Conservation (phyloP, 37 sponge, comb jelly and placozoan genomes). For the Ephydatia muelleri region DNA sequence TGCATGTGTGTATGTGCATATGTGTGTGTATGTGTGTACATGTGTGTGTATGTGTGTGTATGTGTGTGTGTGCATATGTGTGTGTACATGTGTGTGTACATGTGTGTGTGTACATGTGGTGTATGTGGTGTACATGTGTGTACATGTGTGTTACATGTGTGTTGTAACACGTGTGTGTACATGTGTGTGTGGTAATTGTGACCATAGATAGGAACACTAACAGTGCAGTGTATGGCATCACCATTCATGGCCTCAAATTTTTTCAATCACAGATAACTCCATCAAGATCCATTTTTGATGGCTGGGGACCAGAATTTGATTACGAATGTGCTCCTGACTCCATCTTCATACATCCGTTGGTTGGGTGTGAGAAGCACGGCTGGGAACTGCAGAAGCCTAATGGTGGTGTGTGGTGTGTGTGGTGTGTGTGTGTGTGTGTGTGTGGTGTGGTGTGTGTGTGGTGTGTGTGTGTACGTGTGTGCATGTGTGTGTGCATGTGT, state of each 20-base stretch:
- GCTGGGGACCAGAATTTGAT: conserved; percentile 70
- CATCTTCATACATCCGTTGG: conserved; percentile 72
- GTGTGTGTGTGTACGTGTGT: conserved; percentile 12
- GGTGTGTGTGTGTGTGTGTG: too few relatives aligned
- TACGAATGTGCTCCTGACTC: conserved; percentile 63
- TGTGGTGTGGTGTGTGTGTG: too few relatives aligned
- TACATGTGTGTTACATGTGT: too few relatives aligned
- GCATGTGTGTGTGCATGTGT: neutral
- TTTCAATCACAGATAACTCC: too few relatives aligned
- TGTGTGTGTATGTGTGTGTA: conserved; percentile 8
- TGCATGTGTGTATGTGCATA: neutral
- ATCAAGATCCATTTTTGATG: too few relatives aligned
- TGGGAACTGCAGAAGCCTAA: conserved; percentile 67
- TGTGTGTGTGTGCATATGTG: conserved; percentile 28
- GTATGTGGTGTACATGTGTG: neutral
- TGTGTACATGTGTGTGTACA: neutral
- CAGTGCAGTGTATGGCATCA: too few relatives aligned
- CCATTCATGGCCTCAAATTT: too few relatives aligned
- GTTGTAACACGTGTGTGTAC: too few relatives aligned
- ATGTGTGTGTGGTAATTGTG: too few relatives aligned
- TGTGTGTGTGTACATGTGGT: too few relatives aligned
- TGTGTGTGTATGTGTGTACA: conserved; percentile 4
- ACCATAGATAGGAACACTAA: too few relatives aligned
- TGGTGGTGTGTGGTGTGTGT: too few relatives aligned
- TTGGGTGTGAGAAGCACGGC: conserved; percentile 72